Evolutionary conservation across 2,113 vertebrate species (phyloP).

Genomic region (Crotalus tigris): DNA sequence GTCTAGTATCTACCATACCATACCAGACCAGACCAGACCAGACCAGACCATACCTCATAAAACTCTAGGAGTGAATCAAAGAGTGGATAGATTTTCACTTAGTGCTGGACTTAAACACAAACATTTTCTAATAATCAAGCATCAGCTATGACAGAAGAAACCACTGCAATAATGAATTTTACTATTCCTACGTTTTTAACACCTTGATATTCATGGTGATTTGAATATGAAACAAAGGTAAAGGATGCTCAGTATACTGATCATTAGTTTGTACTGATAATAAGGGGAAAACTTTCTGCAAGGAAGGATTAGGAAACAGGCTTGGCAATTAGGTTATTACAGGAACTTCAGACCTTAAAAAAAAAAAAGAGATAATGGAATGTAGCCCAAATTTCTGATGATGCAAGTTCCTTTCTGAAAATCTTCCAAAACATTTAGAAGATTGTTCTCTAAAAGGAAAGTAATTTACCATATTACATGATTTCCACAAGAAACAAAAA

Average conservation of each 20-base stretch:
- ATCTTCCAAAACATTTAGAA: background rate
- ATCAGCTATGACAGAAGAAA: slow-evolving; percentile 54
- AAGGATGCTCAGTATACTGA: slow-evolving; percentile 66
- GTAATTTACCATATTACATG: background rate
- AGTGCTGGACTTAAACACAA: slow-evolving; percentile 39
- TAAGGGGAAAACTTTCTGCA: slow-evolving; percentile 50
- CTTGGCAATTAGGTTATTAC: background rate
- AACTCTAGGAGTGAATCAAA: slow-evolving; percentile 31
- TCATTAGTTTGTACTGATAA: slow-evolving; percentile 64
- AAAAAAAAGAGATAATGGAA: background rate
- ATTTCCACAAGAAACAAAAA: background rate
- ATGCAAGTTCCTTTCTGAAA: background rate
- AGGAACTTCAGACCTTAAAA: background rate
- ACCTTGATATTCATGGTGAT: slow-evolving; percentile 63
- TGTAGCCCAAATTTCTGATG: background rate
- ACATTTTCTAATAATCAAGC: slow-evolving; percentile 59
- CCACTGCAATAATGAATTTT: slow-evolving; percentile 66
- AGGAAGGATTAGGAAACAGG: slow-evolving; percentile 46
- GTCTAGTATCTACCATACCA: no score
- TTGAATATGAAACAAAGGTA: slow-evolving; percentile 71
- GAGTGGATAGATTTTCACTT: slow-evolving; percentile 45
- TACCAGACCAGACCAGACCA: no score
- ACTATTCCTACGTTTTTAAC: slow-evolving; percentile 62
- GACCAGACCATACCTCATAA: background rate
- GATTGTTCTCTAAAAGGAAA: background rate